phyloP scores from a whole-genome alignment of 2,113 vertebrate genomes.

The Oryzias woworae region DNA sequence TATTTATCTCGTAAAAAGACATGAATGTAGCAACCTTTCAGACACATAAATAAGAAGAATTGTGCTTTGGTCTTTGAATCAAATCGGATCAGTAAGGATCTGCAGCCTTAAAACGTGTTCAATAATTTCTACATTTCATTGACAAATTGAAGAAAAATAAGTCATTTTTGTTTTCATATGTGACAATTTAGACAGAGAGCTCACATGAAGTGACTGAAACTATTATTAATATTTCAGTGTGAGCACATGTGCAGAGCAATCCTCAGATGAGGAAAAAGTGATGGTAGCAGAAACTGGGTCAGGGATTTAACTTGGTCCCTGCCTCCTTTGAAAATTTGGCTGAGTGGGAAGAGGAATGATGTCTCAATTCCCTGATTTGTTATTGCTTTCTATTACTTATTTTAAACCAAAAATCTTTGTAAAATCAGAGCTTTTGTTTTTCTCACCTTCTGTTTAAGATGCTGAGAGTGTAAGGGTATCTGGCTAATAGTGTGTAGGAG shows the following conservation, averaged over 20 bases:
- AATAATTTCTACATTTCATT: no score
- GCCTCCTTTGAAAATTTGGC: conserved; percentile 12
- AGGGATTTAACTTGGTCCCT: conserved; percentile 30
- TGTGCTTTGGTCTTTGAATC: no score
- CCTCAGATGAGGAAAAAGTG: conserved; percentile 3
- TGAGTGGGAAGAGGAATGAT: conserved; percentile 30
- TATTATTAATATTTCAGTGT: conserved; percentile 50
- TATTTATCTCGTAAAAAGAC: no score
- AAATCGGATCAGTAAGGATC: no score
- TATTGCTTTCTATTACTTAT: no score
- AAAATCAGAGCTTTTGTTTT: not conserved
- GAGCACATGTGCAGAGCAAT: conserved; percentile 7
- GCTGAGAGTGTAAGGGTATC: conserved; percentile 3
- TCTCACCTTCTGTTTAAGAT: not conserved
- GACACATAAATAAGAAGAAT: no score
- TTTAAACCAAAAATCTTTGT: no score
- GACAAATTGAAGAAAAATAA: not conserved
- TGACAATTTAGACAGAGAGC: conserved; percentile 28
- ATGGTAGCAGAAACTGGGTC: conserved; percentile 41
- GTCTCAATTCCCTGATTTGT: conserved; percentile 28
- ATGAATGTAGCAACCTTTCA: no score
- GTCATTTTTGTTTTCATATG: conserved; percentile 1
- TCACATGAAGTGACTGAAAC: conserved; percentile 22
- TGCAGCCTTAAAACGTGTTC: no score
- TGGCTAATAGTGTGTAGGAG: conserved; percentile 35